phyloP scores from a whole-genome alignment of 2,797 vertebrate species.

The Manis javanica region DNA sequence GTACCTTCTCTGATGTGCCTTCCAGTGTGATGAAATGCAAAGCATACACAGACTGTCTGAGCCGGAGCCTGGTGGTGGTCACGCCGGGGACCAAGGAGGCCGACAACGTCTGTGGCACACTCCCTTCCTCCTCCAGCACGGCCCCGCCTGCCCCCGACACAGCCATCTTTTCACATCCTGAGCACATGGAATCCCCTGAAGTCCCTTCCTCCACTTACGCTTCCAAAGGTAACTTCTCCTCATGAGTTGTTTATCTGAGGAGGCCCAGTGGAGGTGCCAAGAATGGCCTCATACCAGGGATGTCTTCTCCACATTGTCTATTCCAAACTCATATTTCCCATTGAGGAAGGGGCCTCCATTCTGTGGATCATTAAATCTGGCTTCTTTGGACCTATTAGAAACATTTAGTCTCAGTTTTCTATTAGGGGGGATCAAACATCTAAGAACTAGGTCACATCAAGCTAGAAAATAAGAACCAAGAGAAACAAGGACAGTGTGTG shows the following conservation, averaged over 20 bases:
- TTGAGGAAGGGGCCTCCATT: not conserved
- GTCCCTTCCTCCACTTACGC: constrained; percentile 81
- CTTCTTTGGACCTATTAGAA: constrained; percentile 52
- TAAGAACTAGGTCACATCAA: constrained; percentile 47
- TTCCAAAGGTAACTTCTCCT: constrained; percentile 85
- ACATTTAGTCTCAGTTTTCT: constrained; percentile 49
- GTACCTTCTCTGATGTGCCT: constrained; percentile 93
- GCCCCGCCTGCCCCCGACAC: constrained; percentile 77
- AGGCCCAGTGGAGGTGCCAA: not conserved
- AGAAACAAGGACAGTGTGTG: constrained; percentile 7
- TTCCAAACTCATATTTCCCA: not conserved
- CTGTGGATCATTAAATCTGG: constrained; percentile 56
- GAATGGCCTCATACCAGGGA: not conserved
- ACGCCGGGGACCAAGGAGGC: constrained; percentile 90
- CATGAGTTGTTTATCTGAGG: not conserved
- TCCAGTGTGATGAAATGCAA: constrained; percentile 92
- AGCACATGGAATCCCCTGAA: constrained; percentile 73
- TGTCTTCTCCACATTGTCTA: not conserved
- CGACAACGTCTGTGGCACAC: constrained; percentile 92
- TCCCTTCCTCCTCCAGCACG: constrained; percentile 71
- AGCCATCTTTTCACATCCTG: constrained; percentile 64
- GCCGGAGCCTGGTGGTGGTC: constrained; percentile 90
- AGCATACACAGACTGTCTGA: constrained; percentile 92
- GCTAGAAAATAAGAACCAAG: constrained; percentile 7
- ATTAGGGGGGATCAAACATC: constrained; percentile 24